These are phyloP conservation scores for Petrolisthes manimaculis DNA, from an alignment of 2,888 invertebrate genomes.

Conservation along the genomic window DNA sequence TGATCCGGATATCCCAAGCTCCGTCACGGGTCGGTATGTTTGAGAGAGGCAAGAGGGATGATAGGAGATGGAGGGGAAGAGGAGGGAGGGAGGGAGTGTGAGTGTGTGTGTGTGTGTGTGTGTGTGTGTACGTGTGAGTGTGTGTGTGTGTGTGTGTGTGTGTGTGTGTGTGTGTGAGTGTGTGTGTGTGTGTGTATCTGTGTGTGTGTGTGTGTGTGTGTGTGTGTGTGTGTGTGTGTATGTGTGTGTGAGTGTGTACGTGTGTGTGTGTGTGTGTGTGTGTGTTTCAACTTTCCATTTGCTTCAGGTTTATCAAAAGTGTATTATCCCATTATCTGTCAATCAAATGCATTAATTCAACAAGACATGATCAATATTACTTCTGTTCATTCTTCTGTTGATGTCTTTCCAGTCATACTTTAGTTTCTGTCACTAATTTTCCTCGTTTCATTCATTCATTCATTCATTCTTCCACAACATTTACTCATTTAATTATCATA, in stretches of 20 bases:
- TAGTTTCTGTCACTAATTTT: too few relatives aligned
- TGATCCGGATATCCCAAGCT: too few relatives aligned
- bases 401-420: too few relatives aligned
- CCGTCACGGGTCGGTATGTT: too few relatives aligned
- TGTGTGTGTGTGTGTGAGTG: neutral
- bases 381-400: too few relatives aligned
- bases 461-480: too few relatives aligned
- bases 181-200: neutral
- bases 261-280: neutral
- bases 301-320: too few relatives aligned
- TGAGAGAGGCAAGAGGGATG: neutral
- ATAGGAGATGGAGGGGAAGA: neutral
- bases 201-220: slow-evolving; percentile 1
- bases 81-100: neutral
- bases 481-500: too few relatives aligned
- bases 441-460: too few relatives aligned
- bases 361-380: too few relatives aligned
- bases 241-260: neutral
- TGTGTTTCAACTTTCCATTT: neutral
- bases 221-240: neutral
- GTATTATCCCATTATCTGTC: too few relatives aligned
- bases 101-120: neutral
- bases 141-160: neutral
- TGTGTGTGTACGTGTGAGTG: neutral
- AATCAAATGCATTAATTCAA: too few relatives aligned